Conservation (phyloP, 2,797 vertebrate genomes). For the Gallinago stenura region DNA sequence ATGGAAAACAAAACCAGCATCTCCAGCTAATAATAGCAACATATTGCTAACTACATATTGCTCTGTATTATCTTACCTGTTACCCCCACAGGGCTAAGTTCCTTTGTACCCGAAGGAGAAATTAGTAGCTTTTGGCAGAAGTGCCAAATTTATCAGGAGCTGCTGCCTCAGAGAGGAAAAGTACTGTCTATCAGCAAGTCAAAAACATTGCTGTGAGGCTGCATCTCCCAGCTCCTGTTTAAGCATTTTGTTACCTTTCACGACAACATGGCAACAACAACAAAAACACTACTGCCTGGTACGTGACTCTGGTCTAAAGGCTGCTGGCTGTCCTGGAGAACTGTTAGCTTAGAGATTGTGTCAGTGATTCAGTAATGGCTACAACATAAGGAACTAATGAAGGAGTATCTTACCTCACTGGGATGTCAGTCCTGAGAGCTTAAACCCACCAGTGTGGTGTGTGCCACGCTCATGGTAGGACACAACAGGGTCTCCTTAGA, state of each 20-base stretch:
- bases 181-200: not conserved
- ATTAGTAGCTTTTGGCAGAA: not conserved
- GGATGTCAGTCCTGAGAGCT: not conserved
- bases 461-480: not conserved
- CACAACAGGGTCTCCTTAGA: not conserved
- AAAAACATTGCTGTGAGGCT: not conserved
- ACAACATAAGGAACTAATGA: not conserved
- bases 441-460: not conserved
- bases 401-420: not conserved
- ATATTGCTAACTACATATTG: not conserved
- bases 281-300: not conserved
- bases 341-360: not conserved
- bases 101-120: not conserved
- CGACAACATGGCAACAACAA: not conserved
- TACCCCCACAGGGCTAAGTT: not conserved
- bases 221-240: not conserved
- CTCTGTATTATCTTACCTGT: not conserved
- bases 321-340: not conserved
- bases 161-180: not conserved
- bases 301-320: not conserved
- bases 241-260: not conserved
- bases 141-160: not conserved
- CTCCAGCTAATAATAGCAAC: not conserved
- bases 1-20: not conserved
- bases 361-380: not conserved